Conservation (phyloP, 2,797 vertebrate genomes). For the Poecilia gillii region DNA sequence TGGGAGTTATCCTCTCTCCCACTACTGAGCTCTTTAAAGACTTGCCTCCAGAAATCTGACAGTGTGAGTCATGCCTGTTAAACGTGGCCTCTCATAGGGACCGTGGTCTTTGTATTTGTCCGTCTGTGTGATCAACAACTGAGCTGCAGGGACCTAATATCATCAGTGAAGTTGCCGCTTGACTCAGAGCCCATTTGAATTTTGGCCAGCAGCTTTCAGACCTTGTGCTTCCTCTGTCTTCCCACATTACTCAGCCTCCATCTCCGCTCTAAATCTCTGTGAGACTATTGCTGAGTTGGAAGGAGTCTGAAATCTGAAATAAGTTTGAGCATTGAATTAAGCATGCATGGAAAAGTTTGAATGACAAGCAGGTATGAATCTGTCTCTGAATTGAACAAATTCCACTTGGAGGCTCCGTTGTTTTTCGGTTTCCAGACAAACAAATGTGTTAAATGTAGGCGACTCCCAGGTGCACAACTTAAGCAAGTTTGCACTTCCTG, state of each 20-base stretch:
- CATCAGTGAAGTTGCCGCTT: conserved; percentile 32
- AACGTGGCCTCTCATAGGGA: conserved; percentile 9
- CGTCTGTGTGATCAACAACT: conserved; percentile 20
- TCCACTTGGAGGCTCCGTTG: background rate
- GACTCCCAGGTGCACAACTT: background rate
- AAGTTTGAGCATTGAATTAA: conserved; percentile 25
- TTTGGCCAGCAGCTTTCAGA: conserved; percentile 48
- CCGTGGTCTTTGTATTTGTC: conserved; percentile 26
- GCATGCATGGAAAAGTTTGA: conserved; percentile 13
- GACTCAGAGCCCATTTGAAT: conserved; percentile 29
- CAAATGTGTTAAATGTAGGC: conserved; percentile 1
- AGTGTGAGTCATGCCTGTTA: background rate
- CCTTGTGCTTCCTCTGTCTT: conserved; percentile 37
- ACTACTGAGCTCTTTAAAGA: conserved; percentile 22
- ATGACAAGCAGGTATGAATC: conserved; percentile 3
- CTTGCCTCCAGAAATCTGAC: conserved; percentile 24
- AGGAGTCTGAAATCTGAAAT: conserved; percentile 9
- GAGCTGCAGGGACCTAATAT: conserved; percentile 27
- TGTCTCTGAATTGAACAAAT: conserved; percentile 6
- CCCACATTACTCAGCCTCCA: conserved; percentile 31
- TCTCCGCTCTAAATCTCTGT: conserved; percentile 42
- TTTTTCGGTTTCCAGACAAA: background rate
- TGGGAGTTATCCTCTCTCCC: background rate
- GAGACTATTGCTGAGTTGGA: conserved; percentile 7
- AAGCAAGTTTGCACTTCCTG: background rate